A percentile compares a stretch with the other conserved stretches of the same genome.
These are phyloP conservation scores for Drosophila rhopaloa DNA, from an alignment of 1,140 invertebrate species.

Conservation along the genomic window DNA sequence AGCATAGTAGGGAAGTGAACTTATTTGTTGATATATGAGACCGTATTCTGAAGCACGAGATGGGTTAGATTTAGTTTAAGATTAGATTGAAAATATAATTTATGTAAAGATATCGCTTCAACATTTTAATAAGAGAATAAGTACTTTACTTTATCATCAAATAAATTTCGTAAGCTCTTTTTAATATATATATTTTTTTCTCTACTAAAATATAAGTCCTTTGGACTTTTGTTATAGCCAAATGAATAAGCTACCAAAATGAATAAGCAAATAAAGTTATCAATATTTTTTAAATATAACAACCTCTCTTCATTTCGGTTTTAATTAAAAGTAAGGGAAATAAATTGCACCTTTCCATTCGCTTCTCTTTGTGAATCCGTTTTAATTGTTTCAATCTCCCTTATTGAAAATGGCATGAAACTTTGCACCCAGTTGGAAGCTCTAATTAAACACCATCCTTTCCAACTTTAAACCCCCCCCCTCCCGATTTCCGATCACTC, in stretches of 20 bases:
- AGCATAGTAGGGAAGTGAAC: constrained; percentile 4
- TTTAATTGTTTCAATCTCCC: constrained; percentile 7
- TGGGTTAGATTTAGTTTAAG: not conserved
- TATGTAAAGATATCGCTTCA: no score
- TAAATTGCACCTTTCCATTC: not conserved
- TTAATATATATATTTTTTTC: no score
- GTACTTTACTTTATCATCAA: no score
- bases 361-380: not conserved
- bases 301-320: not conserved
- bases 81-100: no score
- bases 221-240: no score
- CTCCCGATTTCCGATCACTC: constrained; percentile 12
- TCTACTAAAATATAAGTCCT: no score
- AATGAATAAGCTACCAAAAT: no score
- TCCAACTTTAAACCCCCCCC: not conserved
- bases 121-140: no score
- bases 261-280: no score
- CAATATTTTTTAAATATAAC: not conserved
- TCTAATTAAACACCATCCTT: constrained; percentile 5
- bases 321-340: not conserved
- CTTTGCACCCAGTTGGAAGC: constrained; percentile 31
- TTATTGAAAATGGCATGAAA: constrained; percentile 2
- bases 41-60: not conserved
- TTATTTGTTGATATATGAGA: constrained; percentile 3
- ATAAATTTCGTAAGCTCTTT: no score